Evolutionary conservation across 2,797 vertebrate genomes (phyloP), one percentile per base, ranked within the genome.

Genomic region (Miichthys miiuy): DNA sequence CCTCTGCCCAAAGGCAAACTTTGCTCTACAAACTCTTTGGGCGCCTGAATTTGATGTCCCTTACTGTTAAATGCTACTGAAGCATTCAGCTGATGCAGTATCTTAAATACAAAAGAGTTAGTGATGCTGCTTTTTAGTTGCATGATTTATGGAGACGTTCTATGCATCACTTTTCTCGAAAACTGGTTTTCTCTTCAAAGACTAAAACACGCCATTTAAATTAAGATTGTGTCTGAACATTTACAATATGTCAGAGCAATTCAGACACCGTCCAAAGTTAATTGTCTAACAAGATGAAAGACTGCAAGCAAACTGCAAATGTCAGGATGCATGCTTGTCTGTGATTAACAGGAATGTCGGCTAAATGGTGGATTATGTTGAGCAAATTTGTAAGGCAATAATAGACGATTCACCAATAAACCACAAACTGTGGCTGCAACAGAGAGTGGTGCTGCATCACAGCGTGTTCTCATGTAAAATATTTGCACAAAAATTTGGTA

Each of bases 221-320:
- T 76, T 20, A 78, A 60, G 72, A 69, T 3, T 27, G 44, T 20
- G 12, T 75, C 44, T 60, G 66, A 63, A 75, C 58, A 75, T 64
- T 80, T 63, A 60, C 54, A 68, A 18, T 20, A 21, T 67, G 75
- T 79, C 78, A 66, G 46, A 55, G 64, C 63, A 41, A 72, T 54
- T 72, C 68, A 56, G 75, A 81, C 72, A 52, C 23, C 50, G n/a
- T 75, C 48, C 50, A 17, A 38, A 79, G 60, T 54, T 76, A 68
- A 78, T 50, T 21, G 51, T 80, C 73, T 16, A 55, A 66, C 46
- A 16, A 54, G 75, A 82, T 42, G 46, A 82, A 80, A 68, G 77
- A 77, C 77, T 55, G 71, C 44, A 2, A 61, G 70, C 46, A 65
- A 47, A 74, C 60, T 60, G 56, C 56, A 70, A 79, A 73, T 79